Base-by-base conservation (phyloP, 2,888 invertebrate genomes). In the Tipula vernalis region DNA sequence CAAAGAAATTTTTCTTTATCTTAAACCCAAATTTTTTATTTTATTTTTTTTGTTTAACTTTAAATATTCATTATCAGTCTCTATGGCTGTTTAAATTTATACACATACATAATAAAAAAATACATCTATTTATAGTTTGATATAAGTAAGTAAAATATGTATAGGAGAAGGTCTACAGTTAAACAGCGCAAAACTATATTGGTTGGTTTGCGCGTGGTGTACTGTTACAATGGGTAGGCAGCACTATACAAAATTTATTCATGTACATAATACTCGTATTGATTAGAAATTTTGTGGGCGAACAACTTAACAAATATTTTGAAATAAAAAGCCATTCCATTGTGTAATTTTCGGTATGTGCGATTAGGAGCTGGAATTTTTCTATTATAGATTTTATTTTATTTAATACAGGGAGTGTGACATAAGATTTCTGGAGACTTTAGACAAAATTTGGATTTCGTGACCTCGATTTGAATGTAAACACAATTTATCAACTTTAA, bases 11-110 rank as follows among this genome's bases (percentile, higher is more conserved):
- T 71, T 71, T 71, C 71, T 71, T 71, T 71, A 71, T 71, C 71
- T 71, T 71, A 71, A 71, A 71, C 71, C 71, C 71, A 71, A 71
- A 71, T 57, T 57, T 15, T 57, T 57, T 4, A n/a, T n/a, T n/a
- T n/a, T n/a, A n/a, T 28, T 2, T 71, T 28, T 71, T 71, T 71
- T 71, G 71, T 71, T 71, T 71, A 28, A 71, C 71, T 71, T 71
- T 71, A 71, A 71, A 71, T 71, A 71, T 71, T 71, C 71, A 71
- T 71, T 71, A 71, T 71, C 71, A 71, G 71, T 71, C 71, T 71
- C 71, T 71, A 28, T 71, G 71, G 71, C 71, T 71, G 71, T 71
- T 71, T 28, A 28, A 71, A 71, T 28, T 71, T 71, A 71, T n/a
- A 28, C 28, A 71, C n/a, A n/a, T 12, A 44, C 44, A 10, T 44